Evolutionary conservation across 2,888 invertebrate genomes (phyloP), one percentile per base, ranked within the genome.

Genomic region (Agrochola macilenta): DNA sequence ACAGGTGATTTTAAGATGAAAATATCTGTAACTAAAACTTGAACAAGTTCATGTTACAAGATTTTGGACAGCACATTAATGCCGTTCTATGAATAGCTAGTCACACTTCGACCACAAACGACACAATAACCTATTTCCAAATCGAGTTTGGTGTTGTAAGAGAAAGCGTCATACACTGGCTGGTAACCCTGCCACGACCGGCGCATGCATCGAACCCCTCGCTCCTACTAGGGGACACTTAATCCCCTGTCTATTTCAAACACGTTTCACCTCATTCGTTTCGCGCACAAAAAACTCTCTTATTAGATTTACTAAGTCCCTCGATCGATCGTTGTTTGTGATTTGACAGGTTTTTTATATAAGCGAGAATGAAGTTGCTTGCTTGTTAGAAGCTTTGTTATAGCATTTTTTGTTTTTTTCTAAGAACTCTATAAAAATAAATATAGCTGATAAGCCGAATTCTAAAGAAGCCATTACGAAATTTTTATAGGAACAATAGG

Each of bases 201-300:
- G 78, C 85, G 83, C 81, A 83, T 82, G 82, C 88, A 84, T 73
- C 78, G 79, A 83, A 83, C 91, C 93, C 95, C 93, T 90, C 90
- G 86, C 78, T 75, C 71, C 82, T 74, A 83, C 73, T 91, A 93
- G 95, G 96, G 96, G 96, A 94, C 93, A 95, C 93, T 94, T 96
- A 96, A 96, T 96, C 96, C 96, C 95, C 95, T 94, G 96, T 96
- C 96, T 96, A 96, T 96, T 95, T 96, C 95, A 95, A 96, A 96
- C 96, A 96, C 96, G 96, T 96, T 96, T 96, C 94, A 95, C 96
- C 94, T 96, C 96, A 96, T 96, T 95, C 96, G 94, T 94, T 95
- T 94, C 94, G 94, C 95, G 94, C 93, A 93, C 93, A 91, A 95
- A 96, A 96, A 96, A 96, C 95, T 94, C 91, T 90, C 93, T 95